Evolutionary conservation across 2,888 invertebrate species (phyloP), one percentile per base, ranked within the genome.

Genomic region (Meghimatium bilineatum): DNA sequence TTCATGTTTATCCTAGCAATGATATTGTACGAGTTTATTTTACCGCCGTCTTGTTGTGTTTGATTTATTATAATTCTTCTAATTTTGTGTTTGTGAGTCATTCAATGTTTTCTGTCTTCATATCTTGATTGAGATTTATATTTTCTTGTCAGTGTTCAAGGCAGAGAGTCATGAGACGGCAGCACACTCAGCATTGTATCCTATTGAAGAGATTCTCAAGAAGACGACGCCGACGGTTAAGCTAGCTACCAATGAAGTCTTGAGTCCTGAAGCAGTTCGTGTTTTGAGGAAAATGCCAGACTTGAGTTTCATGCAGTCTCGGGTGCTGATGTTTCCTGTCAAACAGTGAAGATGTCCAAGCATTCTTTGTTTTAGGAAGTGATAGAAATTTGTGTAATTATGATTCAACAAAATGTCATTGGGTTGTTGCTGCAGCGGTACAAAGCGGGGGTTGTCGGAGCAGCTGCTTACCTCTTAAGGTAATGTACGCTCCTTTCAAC

Each of bases 301-400:
- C 86, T 88, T 94, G 82, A 90, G 91, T 17, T 94, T 93, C 89
- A 93, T 94, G 93, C 91, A 91, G 76, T 91, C 94, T 44, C 93
- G 92, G 87, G 93, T 93, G 67, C 89, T 94, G 34, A 93, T 93
- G 93, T 93, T 93, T 82, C 93, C 93, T 6, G 85, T 93, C 29
- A 85, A 85, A 44, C 83, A 86, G 67, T 86, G 74, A 85, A 29
- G 1, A 8, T 44, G 44, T 44, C n/a, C n/a, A n/a, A n/a, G n/a
- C n/a, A n/a, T n/a, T n/a, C n/a, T n/a, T n/a, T n/a, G n/a, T n/a
- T n/a, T n/a, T n/a, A n/a, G n/a, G n/a, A n/a, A n/a, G n/a, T n/a
- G n/a, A n/a, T n/a, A n/a, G n/a, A n/a, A n/a, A n/a, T n/a, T n/a
- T n/a, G n/a, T n/a, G n/a, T n/a, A n/a, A n/a, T n/a, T n/a, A n/a